Evolutionary conservation across 2,888 invertebrate genomes (phyloP), one percentile per base, ranked within the genome.

Genomic region (Aethes cnicana): DNA sequence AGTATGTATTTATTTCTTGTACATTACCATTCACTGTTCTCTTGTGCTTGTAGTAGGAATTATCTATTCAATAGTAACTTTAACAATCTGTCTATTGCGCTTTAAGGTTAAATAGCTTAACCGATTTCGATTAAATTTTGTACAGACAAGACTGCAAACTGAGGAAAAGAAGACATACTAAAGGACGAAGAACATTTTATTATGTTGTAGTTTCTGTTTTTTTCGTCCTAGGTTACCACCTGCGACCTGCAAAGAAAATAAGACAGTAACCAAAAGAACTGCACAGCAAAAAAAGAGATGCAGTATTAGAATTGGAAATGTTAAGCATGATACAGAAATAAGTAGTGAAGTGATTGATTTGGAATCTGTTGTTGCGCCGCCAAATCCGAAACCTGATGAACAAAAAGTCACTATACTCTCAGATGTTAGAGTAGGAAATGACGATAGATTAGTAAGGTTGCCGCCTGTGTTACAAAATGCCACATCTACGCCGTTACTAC

Each of bases 381-480:
- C 61, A 18, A 63, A 56, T 60, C 56, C 69, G 42, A 83, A 77
- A 56, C 49, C 62, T 7, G 65, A 62, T 9, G 75, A 74, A 16
- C 77, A 72, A 47, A 87, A 82, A 69, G 74, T 89, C 25, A 81
- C 76, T 63, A 87, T 89, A 37, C 50, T 89, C 23, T 89, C 88
- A 18, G 81, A 89, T 57, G 68, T 88, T 2, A 86, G 81, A 75
- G 79, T 89, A 9, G 80, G 78, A 36, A 73, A 68, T 37, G 49
- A 64, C 44, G 61, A 70, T 47, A 54, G 49, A 26, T 43, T 58
- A 21, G 26, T 55, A 12, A 68, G 63, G 57, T 63, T 71, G 53
- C 72, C 71, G 36, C 33, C 59, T 35, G 44, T 68, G 30, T 53
- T 69, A 25, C 62, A 65, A 57, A 77, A 72, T 46, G 73, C 77